Base-by-base conservation (phyloP, 2,888 invertebrate genomes). In the Drosophila neutralis region DNA sequence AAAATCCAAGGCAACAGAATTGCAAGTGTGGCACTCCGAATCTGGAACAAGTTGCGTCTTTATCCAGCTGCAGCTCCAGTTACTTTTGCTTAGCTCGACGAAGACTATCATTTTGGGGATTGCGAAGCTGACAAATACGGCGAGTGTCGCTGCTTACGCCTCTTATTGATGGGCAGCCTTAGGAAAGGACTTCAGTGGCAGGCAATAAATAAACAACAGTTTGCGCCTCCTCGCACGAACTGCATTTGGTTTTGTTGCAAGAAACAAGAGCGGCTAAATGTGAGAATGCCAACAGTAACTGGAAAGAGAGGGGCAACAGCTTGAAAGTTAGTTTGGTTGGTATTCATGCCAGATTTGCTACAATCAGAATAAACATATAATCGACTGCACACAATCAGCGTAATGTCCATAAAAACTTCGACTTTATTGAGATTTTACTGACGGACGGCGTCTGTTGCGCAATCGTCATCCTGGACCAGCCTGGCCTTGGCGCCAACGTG, bases 101-200 rank as follows among this genome's bases (percentile, higher is more conserved):
- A 24, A 13, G 45, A 45, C 13, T 62, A 70, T 76, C 77, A 64
- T 71, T 83, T 74, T 72, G 78, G 82, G 82, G 83, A 82, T 76
- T 73, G 80, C 68, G 29, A 35, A 69, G 54, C 73, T 88, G 87
- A 81, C 81, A 87, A 87, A 87, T 87, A 73, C 56, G 78, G 72
- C 72, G 69, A 83, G 69, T 78, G 75, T 71, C 66, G 69, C 64
- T 70, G 78, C 62, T 76, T 66, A 35, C 36, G 59, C 49, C 52
- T 69, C 67, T 76, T 89, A 89, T 89, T 89, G 87, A 87, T 89
- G 87, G 65, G 81, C 67, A 68, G 60, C 78, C 82, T 86, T 82
- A 76, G 72, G 63, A 42, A 45, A 49, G 38, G 59, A 77, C 68
- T 71, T 73, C 75, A 72, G 57, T 71, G 76, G 42, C 65, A 70